These are phyloP conservation scores for Argynnis bischoffii DNA, from an alignment of 2,888 invertebrate genomes.

Conservation along the genomic window DNA sequence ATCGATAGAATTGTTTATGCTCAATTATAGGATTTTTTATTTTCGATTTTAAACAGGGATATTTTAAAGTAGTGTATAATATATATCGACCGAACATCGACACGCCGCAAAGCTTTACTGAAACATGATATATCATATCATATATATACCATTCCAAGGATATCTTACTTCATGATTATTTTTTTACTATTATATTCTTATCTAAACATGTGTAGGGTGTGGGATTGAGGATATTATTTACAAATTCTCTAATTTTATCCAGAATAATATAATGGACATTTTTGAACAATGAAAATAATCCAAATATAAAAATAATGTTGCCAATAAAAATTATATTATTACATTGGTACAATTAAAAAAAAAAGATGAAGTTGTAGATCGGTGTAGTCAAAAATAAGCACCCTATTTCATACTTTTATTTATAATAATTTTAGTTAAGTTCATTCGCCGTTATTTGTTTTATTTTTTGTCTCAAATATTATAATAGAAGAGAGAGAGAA, in stretches of 20 bases:
- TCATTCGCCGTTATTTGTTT: conserved; percentile 31
- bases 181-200: background rate
- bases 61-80: conserved; percentile 4
- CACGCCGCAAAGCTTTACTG: conserved; percentile 1
- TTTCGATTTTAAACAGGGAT: conserved; percentile 1
- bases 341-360: background rate
- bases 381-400: background rate
- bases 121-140: background rate
- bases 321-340: too few species aligned
- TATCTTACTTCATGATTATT: conserved; percentile 3
- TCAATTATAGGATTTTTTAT: conserved; percentile 8
- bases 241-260: too few species aligned
- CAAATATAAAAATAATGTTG: too few species aligned
- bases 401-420: conserved; percentile 1
- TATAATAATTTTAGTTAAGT: conserved; percentile 18
- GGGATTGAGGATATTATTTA: too few species aligned
- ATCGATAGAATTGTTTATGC: background rate
- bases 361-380: background rate
- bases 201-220: too few species aligned
- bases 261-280: too few species aligned
- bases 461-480: conserved; percentile 37
- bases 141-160: conserved; percentile 10
- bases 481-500: conserved; percentile 37
- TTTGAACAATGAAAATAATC: too few species aligned
- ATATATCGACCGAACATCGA: background rate